Percentiles rank a stretch among this genome's conserved stretches.
Conservation (phyloP, 2,113 vertebrate genomes). For the Lucifuga dentata region DNA sequence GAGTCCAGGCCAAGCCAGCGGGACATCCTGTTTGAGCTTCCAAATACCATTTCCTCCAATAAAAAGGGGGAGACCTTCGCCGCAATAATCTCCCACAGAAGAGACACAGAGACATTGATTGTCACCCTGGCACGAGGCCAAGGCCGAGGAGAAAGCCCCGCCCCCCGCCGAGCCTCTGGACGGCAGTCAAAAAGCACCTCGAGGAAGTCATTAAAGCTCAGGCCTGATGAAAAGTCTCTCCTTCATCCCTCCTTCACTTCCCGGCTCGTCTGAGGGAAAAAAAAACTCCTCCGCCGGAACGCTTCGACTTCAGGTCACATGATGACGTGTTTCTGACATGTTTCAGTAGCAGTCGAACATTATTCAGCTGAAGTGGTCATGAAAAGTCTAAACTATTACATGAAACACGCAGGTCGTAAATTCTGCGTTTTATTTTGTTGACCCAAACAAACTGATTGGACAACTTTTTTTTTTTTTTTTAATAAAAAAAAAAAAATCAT, state of each 20-base stretch:
- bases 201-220: slow-evolving; percentile 82
- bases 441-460: no score
- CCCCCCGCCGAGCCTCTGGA: slow-evolving; percentile 59
- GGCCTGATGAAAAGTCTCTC: slow-evolving; percentile 65
- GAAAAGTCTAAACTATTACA: no score
- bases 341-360: no score
- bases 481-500: no score
- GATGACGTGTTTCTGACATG: no score
- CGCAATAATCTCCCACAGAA: slow-evolving; percentile 83
- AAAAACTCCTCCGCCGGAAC: no score
- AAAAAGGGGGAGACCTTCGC: slow-evolving; percentile 78
- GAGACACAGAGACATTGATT: slow-evolving; percentile 86
- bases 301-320: no score
- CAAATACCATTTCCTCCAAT: slow-evolving; percentile 82
- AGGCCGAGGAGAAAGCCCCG: slow-evolving; percentile 65
- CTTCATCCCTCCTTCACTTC: slow-evolving; percentile 20
- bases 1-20: slow-evolving; percentile 80
- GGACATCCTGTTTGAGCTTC: slow-evolving; percentile 89
- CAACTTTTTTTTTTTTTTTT: no score
- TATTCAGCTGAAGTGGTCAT: no score
- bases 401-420: no score
- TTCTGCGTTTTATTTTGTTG: no score
- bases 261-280: neutral
- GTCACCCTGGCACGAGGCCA: slow-evolving; percentile 88
- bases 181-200: slow-evolving; percentile 77